Evolutionary conservation across 30 jellyfish, hydroid and myxozoan species (phyloP), one percentile per base, ranked within the genome.

Genomic region (Pseudorhiza aurosa): DNA sequence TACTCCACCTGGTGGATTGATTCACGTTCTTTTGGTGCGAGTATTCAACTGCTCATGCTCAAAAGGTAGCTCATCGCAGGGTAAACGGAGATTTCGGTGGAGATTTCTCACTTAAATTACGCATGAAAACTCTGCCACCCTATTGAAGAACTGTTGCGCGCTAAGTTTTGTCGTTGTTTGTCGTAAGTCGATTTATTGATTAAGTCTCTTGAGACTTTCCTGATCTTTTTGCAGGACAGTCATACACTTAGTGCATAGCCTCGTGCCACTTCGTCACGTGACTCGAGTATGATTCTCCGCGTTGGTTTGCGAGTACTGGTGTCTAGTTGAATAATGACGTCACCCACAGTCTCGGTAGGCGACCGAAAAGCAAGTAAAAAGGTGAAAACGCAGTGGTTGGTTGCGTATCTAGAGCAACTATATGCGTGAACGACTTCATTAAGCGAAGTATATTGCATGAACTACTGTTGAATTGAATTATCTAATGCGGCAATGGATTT

Each of bases 341-440:
- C 19, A 82, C 36, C 2, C 67, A 88, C 83, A 83, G 29, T 24
- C 74, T 42, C 3, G 83, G 88, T 0, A 26, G 27, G 9, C 83
- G 44, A 1, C 95, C 83, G 47, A 70, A 83, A 11, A 72, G 67
- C 21, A 70, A 42, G 72, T 30, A 83, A 65, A 27, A 35, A 29
- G 88, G 95, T 3, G 88, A 42, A 56, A 0, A 83, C 30, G 83
- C 88, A 24, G 88, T 70, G 9, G 76, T 39, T 70, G 9, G 76
- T 39, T 14, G 43, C 83, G 43, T 71, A 83, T 49, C 83, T 57
- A 0, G 83, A 19, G 78, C 83, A 22, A 32, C 69, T 82, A 33
- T 68, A 68, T 31, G 87, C 87, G 39, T 69, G 77, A 14, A 58
- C 75, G 8, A 72, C 32, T 56, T 84, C 72, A 28, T 71, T 50